Conservation (phyloP, 2,113 vertebrate genomes). For the Chinchilla lanigera region DNA sequence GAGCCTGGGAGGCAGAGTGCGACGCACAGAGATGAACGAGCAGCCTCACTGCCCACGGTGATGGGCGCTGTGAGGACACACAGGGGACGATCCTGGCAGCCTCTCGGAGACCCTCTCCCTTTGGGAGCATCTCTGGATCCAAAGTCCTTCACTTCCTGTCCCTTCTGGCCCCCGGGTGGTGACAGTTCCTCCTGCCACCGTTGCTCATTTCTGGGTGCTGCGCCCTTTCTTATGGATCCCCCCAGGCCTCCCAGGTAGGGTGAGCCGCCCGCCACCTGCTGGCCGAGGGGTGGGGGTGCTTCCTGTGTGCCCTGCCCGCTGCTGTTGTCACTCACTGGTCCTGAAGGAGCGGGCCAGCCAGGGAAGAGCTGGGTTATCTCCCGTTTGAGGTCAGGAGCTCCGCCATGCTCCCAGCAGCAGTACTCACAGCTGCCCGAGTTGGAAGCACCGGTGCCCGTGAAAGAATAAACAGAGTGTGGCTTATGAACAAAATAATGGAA, state of each 20-base stretch:
- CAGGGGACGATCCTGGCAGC: too few species aligned
- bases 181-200: neutral
- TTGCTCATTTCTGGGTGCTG: too few species aligned
- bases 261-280: neutral
- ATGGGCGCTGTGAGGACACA: too few species aligned
- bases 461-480: neutral
- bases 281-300: neutral
- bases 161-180: neutral
- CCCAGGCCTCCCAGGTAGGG: neutral
- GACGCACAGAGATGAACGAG: neutral
- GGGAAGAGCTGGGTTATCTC: neutral
- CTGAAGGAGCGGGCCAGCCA: neutral
- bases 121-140: neutral
- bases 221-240: neutral
- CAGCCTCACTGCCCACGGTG: neutral
- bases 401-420: neutral
- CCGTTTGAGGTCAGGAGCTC: neutral
- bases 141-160: neutral
- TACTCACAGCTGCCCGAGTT: neutral
- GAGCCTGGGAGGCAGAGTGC: neutral
- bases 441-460: neutral
- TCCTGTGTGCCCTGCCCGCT: neutral
- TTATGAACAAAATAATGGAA: too few species aligned
- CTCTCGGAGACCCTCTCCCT: neutral
- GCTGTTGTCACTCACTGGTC: neutral